Evolutionary conservation across 2,113 vertebrate species (phyloP), one percentile per base, ranked within the genome.

Genomic region (Phalacrocorax pelagicus): DNA sequence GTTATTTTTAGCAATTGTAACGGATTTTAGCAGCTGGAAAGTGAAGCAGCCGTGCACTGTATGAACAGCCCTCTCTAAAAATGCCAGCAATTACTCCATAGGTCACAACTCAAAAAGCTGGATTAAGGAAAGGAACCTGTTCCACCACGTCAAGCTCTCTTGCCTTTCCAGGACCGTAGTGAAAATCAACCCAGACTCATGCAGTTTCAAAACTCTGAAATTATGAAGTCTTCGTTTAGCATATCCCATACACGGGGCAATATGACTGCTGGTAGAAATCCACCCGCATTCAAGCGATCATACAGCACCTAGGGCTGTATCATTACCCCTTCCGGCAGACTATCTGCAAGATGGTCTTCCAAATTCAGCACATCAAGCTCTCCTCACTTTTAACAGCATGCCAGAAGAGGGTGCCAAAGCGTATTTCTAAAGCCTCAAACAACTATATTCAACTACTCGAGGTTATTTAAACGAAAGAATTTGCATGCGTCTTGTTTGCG

Each of bases 391-490:
- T 67, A 87, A 82, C 6, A 42, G 66, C 52, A 5, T 7, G 46
- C 94, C 97, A 98, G 94, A 81, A 81, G 96, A 27, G 81, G 91
- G 96, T 38, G 86, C 80, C 54, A 67, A 80, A 83, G 70, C 44
- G 15, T 49, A 75, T 6, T 21, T 21, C 57, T 59, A 63, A 90
- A 84, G 36, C 44, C 26, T 86, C 2, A 0, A 65, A 71, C 44
- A 34, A 55, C 34, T 27, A 5, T 2, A 36, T 52, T 46, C 21
- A 47, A 51, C 11, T 81, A 24, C 21, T 49, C n/a, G 57, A 59
- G 11, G 20, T 67, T 69, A 74, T 51, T 54, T 54, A 20, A 49
- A 77, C 83, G 6, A 44, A 47, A 78, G 17, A 14, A 49, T 71
- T 26, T 34, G 12, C 92, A 44, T 26, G 21, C 19, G 94, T 49